A percentile compares a stretch with the other conserved stretches of the same genome.
Conservation (phyloP, 2,888 invertebrate species). For the Mechanitis messenoides region DNA sequence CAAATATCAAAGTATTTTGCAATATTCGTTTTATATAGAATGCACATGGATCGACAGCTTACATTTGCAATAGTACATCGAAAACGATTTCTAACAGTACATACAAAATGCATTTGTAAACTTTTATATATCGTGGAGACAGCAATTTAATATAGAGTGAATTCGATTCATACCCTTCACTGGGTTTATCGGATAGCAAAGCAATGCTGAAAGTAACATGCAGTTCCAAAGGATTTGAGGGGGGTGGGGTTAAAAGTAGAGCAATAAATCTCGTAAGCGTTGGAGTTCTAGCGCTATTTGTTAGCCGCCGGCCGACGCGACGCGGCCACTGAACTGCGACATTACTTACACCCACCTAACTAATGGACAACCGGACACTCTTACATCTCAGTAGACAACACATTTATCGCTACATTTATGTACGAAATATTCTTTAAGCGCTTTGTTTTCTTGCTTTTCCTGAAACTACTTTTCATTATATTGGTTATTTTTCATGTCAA, state of each 20-base stretch:
- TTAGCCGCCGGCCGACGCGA: conserved; percentile 18
- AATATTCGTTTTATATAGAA: too few species aligned
- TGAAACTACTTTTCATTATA: background rate
- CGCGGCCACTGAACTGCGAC: conserved; percentile 19
- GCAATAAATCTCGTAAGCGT: conserved; percentile 17
- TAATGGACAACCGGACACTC: conserved; percentile 22
- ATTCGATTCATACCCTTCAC: background rate
- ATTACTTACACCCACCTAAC: conserved; percentile 20
- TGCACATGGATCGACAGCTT: too few species aligned
- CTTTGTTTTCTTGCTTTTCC: background rate
- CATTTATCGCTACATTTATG: conserved; percentile 9
- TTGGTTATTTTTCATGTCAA: background rate
- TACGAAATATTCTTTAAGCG: background rate
- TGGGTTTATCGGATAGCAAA: conserved; percentile 5
- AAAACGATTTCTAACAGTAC: too few species aligned
- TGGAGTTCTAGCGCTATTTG: conserved; percentile 17
- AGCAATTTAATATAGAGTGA: background rate
- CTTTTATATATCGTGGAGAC: too few species aligned
- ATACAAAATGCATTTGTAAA: too few species aligned
- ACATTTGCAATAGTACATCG: too few species aligned
- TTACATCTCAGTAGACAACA: conserved; percentile 10
- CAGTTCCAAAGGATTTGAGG: conserved; percentile 12
- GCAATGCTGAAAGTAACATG: conserved; percentile 7
- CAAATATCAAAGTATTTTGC: too few species aligned
- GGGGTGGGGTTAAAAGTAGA: conserved; percentile 5